phyloP scores from a whole-genome alignment of 2,113 vertebrate genomes.

The Istiophorus platypterus region DNA sequence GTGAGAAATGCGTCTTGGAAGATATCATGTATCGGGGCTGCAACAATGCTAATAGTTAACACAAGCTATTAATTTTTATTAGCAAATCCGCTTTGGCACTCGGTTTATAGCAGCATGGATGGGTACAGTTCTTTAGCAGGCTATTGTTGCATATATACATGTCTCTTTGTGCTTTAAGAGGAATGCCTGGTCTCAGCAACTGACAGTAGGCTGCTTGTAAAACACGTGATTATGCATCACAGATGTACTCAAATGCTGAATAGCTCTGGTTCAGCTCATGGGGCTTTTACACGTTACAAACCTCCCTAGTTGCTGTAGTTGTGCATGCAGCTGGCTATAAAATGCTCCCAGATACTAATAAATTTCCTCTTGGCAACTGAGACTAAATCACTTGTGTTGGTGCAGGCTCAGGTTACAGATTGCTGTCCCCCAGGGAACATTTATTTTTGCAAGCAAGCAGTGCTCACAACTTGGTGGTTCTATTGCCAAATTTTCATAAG shows the following conservation, averaged over 20 bases:
- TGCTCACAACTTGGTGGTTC: not conserved
- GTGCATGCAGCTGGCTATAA: conserved; percentile 27
- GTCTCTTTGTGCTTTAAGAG: not conserved
- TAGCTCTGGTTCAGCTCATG: not conserved
- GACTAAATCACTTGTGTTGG: conserved; percentile 15
- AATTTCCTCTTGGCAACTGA: conserved; percentile 15
- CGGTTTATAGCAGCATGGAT: not conserved
- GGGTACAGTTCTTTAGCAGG: not conserved
- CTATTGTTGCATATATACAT: not conserved
- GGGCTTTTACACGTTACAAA: conserved; percentile 9
- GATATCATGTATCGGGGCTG: not conserved
- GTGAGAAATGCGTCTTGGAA: not conserved
- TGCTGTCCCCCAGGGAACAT: conserved; percentile 19
- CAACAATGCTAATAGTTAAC: not conserved
- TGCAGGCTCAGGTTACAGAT: conserved; percentile 17
- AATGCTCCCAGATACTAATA: conserved; percentile 27
- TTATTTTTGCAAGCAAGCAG: conserved; percentile 14
- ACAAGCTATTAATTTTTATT: not conserved
- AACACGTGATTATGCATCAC: conserved; percentile 15
- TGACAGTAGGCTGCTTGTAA: not conserved
- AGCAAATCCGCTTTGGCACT: not conserved
- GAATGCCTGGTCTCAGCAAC: not conserved
- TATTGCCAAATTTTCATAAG: not conserved
- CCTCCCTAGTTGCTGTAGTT: not conserved
- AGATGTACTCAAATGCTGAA: conserved; percentile 3